Percentiles rank a stretch among this genome's conserved stretches.
Conservation (phyloP, 23 tunicate genomes). For the Trididemnum miniatum region DNA sequence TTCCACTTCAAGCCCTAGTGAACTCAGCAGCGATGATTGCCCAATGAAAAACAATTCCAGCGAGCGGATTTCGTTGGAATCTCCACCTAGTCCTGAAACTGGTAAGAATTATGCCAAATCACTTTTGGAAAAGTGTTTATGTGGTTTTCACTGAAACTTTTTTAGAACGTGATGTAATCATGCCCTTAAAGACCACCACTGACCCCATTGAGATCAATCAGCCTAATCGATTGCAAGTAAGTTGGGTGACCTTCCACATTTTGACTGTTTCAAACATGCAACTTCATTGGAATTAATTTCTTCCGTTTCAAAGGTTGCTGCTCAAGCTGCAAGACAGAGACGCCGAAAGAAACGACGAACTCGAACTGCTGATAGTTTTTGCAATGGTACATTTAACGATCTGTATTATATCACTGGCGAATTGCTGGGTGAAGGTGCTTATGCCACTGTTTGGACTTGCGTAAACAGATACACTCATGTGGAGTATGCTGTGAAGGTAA, state of each 20-base stretch:
- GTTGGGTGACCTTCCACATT: too few species aligned
- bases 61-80: background rate
- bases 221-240: conserved; percentile 69
- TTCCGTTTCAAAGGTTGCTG: conserved; percentile 1
- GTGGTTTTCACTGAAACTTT: too few species aligned
- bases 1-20: conserved; percentile 46
- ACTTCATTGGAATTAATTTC: background rate
- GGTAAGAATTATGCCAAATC: too few species aligned
- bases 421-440: conserved; percentile 96
- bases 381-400: conserved; percentile 94
- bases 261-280: background rate
- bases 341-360: conserved; percentile 93
- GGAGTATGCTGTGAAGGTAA: conserved; percentile 99
- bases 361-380: conserved; percentile 93
- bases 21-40: conserved; percentile 50
- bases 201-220: conserved; percentile 84
- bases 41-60: conserved; percentile 44
- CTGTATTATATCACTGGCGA: conserved; percentile 78
- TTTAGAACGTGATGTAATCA: conserved; percentile 16
- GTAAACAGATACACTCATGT: conserved; percentile 81
- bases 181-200: conserved; percentile 13
- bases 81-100: background rate
- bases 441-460: conserved; percentile 97
- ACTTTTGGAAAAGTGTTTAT: too few species aligned
- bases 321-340: conserved; percentile 71